Conservation (phyloP, 2,888 invertebrate genomes). For the Linyphia triangularis region DNA sequence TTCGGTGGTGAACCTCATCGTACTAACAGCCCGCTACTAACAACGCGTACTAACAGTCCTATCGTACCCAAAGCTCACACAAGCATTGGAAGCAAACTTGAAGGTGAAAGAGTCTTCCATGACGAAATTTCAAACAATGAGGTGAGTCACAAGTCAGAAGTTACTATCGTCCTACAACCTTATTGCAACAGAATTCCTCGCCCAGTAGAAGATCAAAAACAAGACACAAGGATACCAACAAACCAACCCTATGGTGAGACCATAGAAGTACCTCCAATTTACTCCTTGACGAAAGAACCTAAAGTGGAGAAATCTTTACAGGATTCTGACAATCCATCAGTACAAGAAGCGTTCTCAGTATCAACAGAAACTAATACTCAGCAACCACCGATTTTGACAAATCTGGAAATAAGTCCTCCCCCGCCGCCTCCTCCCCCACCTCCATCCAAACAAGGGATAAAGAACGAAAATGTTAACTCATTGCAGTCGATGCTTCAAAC, state of each 20-base stretch:
- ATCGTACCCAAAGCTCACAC: neutral
- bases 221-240: neutral
- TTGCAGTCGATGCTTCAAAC: constrained; percentile 35
- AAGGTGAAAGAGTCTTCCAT: neutral
- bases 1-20: neutral
- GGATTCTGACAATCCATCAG: neutral
- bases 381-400: neutral
- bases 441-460: neutral
- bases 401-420: no score
- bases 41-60: constrained; percentile 35
- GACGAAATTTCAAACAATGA: neutral
- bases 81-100: no score
- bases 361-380: neutral
- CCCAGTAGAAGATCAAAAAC: neutral
- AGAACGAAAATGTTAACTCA: neutral
- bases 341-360: neutral
- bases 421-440: constrained; percentile 58
- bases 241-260: neutral
- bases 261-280: constrained; percentile 2
- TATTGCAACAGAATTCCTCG: no score
- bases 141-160: constrained; percentile 40
- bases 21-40: constrained; percentile 33
- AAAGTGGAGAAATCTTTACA: neutral
- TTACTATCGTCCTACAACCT: constrained; percentile 41
- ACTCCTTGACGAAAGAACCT: neutral